A percentile compares a stretch with the other conserved stretches of the same genome.
phyloP scores from a whole-genome alignment of 2,888 invertebrate species.

The Aleiodes leptofemur region DNA sequence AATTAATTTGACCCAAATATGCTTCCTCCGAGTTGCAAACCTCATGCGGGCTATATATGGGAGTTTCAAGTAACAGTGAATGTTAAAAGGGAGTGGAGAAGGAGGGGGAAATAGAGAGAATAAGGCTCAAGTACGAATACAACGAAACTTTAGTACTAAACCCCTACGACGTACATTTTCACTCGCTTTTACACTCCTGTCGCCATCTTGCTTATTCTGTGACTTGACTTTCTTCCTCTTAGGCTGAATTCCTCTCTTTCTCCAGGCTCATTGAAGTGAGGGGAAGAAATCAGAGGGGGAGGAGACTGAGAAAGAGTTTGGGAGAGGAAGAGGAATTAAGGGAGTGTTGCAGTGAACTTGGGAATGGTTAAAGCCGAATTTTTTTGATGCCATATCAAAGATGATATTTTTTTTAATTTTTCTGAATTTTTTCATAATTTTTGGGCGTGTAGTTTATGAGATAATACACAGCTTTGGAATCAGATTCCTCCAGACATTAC shows the following conservation, averaged over 20 bases:
- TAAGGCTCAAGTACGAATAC: background rate
- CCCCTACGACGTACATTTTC: constrained; percentile 15
- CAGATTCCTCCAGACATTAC: too few species aligned
- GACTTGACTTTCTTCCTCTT: background rate
- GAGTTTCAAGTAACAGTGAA: constrained; percentile 35
- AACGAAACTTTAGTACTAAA: constrained; percentile 26
- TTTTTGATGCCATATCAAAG: too few species aligned
- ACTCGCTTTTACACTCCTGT: background rate
- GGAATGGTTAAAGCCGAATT: too few species aligned
- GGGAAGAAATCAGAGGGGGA: too few species aligned
- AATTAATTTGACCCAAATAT: constrained; percentile 50
- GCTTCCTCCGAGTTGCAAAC: constrained; percentile 34
- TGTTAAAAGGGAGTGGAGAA: constrained; percentile 37
- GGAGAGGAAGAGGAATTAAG: too few species aligned
- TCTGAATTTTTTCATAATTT: too few species aligned
- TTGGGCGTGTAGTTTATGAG: too few species aligned
- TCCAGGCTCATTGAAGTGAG: too few species aligned
- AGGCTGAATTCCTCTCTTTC: background rate
- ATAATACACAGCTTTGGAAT: too few species aligned
- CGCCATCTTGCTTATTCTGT: constrained; percentile 13
- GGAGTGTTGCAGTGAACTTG: too few species aligned
- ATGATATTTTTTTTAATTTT: too few species aligned
- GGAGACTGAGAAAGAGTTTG: too few species aligned
- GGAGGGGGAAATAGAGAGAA: constrained; percentile 5
- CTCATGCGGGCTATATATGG: constrained; percentile 34